Evolutionary conservation across 1,140 invertebrate genomes (phyloP).

Genomic region (Nomia melanderi): DNA sequence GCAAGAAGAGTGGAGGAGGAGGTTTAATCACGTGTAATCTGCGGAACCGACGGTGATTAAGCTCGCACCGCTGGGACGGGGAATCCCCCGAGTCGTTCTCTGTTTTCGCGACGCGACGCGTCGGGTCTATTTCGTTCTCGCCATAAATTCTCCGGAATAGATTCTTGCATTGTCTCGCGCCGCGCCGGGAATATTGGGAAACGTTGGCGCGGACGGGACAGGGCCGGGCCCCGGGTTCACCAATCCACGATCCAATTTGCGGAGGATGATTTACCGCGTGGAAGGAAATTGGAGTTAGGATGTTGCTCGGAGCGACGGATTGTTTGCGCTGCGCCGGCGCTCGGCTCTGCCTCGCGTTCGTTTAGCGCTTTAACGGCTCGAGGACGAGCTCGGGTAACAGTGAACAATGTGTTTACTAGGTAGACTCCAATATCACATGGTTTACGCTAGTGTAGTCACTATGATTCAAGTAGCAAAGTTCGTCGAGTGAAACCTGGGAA

Average conservation of each 20-base stretch:
- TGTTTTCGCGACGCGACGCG: not conserved
- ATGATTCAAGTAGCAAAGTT: too few relatives aligned
- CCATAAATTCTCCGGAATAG: not conserved
- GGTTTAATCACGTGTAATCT: conserved; percentile 34
- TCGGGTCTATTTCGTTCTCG: not conserved
- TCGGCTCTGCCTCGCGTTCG: too few relatives aligned
- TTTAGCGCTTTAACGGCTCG: too few relatives aligned
- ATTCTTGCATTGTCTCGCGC: conserved; percentile 1
- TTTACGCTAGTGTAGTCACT: too few relatives aligned
- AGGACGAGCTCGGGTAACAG: too few relatives aligned
- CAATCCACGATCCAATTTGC: conserved; percentile 46
- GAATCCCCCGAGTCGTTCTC: not conserved
- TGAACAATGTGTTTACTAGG: too few relatives aligned
- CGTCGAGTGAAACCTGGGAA: too few relatives aligned
- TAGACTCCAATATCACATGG: too few relatives aligned
- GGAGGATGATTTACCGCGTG: conserved; percentile 39
- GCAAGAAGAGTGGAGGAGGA: too few relatives aligned
- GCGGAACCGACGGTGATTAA: conserved; percentile 25
- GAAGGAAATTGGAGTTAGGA: not conserved
- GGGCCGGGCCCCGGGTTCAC: not conserved
- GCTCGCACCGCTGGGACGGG: not conserved
- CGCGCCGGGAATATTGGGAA: not conserved
- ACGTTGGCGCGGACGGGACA: too few relatives aligned
- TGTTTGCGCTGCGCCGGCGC: not conserved
- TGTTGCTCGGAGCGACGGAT: conserved; percentile 11